A percentile compares a stretch with the other conserved stretches of the same genome.
Evolutionary conservation across 2,797 vertebrate species (phyloP).

Genomic region (Arctocebus calabarensis): DNA sequence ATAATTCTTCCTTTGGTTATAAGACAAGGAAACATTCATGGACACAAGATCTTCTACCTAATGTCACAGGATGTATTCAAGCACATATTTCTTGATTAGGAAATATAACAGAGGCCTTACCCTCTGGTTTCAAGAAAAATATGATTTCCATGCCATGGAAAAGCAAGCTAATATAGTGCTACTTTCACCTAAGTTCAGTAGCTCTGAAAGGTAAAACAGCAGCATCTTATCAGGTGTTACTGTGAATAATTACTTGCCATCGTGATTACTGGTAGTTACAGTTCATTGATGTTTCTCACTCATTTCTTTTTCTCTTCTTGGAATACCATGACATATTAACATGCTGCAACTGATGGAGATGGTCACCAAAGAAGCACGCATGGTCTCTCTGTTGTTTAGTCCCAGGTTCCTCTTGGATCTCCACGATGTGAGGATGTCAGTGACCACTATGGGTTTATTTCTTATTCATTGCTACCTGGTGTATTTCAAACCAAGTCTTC

Average conservation of each 20-base stretch:
- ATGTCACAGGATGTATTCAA: neutral
- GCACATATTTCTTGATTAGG: neutral
- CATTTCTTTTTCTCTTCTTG: neutral
- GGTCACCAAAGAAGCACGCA: neutral
- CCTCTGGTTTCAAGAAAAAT: conserved; percentile 14
- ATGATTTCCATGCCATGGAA: neutral
- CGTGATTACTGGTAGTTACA: neutral
- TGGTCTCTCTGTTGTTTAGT: neutral
- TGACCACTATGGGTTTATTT: neutral
- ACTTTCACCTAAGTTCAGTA: neutral
- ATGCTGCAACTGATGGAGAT: neutral
- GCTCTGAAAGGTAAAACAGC: neutral
- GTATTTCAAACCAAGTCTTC: neutral
- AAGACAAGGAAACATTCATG: neutral
- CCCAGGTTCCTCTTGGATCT: neutral
- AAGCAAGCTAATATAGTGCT: neutral
- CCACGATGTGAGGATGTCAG: neutral
- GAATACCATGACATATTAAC: neutral
- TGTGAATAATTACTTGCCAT: neutral
- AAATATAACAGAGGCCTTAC: neutral
- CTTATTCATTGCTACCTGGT: neutral
- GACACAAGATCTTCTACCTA: neutral
- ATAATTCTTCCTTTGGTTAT: neutral
- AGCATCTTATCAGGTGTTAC: neutral
- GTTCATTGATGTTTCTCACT: neutral